Conservation (phyloP, 2,888 invertebrate species). For the Cephalotes varians region DNA sequence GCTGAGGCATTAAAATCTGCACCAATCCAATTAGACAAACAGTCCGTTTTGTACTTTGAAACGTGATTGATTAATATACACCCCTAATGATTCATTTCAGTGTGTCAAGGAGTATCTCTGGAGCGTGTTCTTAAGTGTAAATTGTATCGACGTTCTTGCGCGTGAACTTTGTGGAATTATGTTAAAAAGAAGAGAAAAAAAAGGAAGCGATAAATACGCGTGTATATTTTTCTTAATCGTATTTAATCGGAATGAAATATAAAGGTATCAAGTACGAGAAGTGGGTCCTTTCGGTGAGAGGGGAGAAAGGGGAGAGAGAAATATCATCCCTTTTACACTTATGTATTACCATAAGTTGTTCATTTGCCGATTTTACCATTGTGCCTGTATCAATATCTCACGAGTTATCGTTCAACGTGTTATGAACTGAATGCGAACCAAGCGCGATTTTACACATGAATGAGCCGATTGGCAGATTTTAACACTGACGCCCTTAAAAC, state of each 20-base stretch:
- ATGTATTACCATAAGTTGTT: conserved; percentile 43
- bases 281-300: background rate
- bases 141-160: conserved; percentile 10
- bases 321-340: conserved; percentile 3
- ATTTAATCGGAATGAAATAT: background rate
- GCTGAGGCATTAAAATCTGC: conserved; percentile 76
- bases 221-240: conserved; percentile 18
- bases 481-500: conserved; percentile 66
- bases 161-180: conserved; percentile 1
- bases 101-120: conserved; percentile 29
- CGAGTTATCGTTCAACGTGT: background rate
- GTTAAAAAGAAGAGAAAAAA: background rate
- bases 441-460: conserved; percentile 50
- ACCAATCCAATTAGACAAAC: conserved; percentile 61
- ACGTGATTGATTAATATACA: conserved; percentile 8
- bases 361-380: conserved; percentile 40
- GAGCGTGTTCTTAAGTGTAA: conserved; percentile 13
- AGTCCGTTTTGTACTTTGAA: conserved; percentile 32
- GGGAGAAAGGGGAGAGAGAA: background rate
- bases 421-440: background rate
- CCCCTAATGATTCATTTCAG: conserved; percentile 8
- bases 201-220: background rate
- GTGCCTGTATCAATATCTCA: conserved; percentile 45
- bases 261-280: background rate
- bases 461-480: conserved; percentile 72